These are phyloP conservation scores for Anguilla marmorata DNA, from an alignment of 2,797 vertebrate species.

Conservation along the genomic window DNA sequence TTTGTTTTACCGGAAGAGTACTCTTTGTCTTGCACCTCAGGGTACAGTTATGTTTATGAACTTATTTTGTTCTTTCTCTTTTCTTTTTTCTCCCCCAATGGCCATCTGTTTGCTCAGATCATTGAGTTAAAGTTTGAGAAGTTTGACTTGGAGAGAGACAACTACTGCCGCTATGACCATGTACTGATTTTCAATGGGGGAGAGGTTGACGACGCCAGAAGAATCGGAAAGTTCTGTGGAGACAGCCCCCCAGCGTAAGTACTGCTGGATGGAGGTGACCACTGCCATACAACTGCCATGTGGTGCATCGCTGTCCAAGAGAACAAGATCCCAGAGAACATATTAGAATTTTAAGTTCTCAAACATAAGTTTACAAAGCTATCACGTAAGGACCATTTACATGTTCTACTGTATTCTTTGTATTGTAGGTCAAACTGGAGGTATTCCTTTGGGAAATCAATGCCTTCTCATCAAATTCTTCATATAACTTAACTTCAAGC, in stretches of 20 bases:
- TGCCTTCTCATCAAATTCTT: neutral
- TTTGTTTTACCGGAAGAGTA: neutral
- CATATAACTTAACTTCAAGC: neutral
- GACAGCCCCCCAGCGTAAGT: constrained; percentile 82
- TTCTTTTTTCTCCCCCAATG: neutral
- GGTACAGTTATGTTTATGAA: neutral
- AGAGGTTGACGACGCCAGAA: constrained; percentile 73
- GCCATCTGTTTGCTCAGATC: constrained; percentile 41
- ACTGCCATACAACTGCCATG: neutral
- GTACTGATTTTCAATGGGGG: constrained; percentile 80
- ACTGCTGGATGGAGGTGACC: neutral
- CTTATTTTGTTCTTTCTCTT: neutral
- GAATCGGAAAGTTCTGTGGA: constrained; percentile 82
- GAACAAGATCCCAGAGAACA: neutral
- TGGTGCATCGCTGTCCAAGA: neutral
- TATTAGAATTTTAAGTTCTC: neutral
- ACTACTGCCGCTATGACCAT: constrained; percentile 82
- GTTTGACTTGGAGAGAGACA: constrained; percentile 84
- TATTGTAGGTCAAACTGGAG: neutral
- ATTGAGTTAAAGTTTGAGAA: constrained; percentile 84
- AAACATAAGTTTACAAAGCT: neutral
- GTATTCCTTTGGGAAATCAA: neutral
- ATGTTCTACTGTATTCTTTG: neutral
- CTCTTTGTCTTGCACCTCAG: neutral
- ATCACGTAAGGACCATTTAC: neutral